These are phyloP conservation scores for Epizoanthus stellaris DNA, from an alignment of 92 coral and sea anemone species.

Conservation along the genomic window DNA sequence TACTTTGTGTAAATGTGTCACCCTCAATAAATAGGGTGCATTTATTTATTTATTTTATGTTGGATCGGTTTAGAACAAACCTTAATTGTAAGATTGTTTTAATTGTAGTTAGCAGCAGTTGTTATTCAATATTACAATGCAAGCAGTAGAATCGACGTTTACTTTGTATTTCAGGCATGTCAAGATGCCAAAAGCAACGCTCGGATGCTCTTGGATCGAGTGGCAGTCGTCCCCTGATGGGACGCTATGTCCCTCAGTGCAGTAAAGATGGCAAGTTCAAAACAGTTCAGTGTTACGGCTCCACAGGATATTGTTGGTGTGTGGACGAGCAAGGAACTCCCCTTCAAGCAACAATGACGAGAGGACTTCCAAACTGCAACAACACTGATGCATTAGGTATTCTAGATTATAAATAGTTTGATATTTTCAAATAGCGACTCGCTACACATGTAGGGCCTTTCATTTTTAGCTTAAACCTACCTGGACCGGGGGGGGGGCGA, in stretches of 20 bases:
- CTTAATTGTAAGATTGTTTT: no score
- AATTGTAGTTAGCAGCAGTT: not conserved
- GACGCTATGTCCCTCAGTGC: conserved; percentile 91
- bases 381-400: conserved; percentile 68
- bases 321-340: conserved; percentile 79
- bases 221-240: conserved; percentile 57
- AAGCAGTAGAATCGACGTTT: not conserved
- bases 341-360: conserved; percentile 80
- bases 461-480: no score
- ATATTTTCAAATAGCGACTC: not conserved
- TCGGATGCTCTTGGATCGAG: conserved; percentile 74
- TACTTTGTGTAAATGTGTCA: no score
- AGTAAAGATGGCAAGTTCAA: conserved; percentile 79
- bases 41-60: no score
- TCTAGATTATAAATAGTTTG: not conserved
- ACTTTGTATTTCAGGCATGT: conserved; percentile 56
- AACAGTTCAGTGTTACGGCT: conserved; percentile 92
- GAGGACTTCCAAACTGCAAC: conserved; percentile 90
- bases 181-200: conserved; percentile 81
- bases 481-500: no score
- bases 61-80: no score
- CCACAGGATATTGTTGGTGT: conserved; percentile 99
- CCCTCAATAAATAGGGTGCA: no score
- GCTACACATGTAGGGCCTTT: no score
- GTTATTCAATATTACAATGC: not conserved